phyloP scores from a whole-genome alignment of 2,113 vertebrate genomes.

The Otus sunia region DNA sequence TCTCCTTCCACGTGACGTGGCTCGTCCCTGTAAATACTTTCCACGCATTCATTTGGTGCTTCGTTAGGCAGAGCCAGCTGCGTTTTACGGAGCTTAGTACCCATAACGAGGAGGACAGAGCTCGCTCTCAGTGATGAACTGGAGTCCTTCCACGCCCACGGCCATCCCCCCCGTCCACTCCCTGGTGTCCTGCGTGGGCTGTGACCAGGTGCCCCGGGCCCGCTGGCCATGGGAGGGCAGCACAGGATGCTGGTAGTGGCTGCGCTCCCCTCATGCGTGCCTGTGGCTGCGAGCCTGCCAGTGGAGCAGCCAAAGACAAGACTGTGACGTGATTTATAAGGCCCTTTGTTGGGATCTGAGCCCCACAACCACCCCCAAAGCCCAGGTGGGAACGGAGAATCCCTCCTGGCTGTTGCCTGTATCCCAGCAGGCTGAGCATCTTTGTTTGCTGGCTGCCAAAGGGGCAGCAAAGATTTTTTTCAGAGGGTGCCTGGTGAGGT shows the following conservation, averaged over 20 bases:
- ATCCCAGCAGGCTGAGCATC: neutral
- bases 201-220: too few species aligned
- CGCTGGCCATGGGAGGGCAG: neutral
- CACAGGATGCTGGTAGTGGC: neutral
- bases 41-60: rapidly evolving
- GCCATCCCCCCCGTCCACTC: too few species aligned
- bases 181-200: neutral
- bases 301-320: neutral
- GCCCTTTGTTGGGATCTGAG: neutral
- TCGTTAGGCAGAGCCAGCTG: neutral
- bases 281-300: too few species aligned
- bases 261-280: rapidly evolving
- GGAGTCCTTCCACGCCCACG: too few species aligned
- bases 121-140: rapidly evolving
- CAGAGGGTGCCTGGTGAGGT: too few species aligned
- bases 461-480: neutral
- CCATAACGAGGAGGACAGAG: rapidly evolving
- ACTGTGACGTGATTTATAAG: too few species aligned
- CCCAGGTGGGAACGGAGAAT: too few species aligned
- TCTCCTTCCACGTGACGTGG: rapidly evolving
- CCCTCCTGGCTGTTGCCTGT: neutral
- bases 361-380: too few species aligned
- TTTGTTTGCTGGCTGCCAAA: neutral
- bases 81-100: neutral
- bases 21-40: neutral